A percentile compares a stretch with the other conserved stretches of the same genome.
Evolutionary conservation across 2,888 invertebrate genomes (phyloP).

Genomic region (Noctua janthina): DNA sequence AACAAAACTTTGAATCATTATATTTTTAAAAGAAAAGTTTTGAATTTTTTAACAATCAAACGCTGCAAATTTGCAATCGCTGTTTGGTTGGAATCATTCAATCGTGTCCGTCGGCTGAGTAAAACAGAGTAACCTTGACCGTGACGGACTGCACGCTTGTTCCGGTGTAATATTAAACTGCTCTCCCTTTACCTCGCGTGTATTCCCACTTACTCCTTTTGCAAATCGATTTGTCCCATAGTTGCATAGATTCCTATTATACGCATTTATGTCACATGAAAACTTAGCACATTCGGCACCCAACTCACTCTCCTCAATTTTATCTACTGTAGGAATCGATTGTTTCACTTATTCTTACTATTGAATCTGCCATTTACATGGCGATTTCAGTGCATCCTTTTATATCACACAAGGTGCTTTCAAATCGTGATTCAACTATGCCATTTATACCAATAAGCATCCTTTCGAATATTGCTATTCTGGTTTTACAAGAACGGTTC

Average conservation of each 20-base stretch:
- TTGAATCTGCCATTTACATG: constrained; percentile 2
- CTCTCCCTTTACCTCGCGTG: constrained; percentile 68
- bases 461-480: constrained; percentile 48
- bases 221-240: constrained; percentile 77
- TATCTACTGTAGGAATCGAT: constrained; percentile 10
- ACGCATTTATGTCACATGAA: constrained; percentile 32
- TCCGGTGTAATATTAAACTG: constrained; percentile 75
- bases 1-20: neutral
- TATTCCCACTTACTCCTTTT: constrained; percentile 70
- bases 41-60: constrained; percentile 38
- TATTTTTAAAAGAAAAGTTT: constrained; percentile 10
- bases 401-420: constrained; percentile 21
- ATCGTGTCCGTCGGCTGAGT: constrained; percentile 74
- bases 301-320: constrained; percentile 22
- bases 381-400: constrained; percentile 25
- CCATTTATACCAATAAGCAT: constrained; percentile 30
- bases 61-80: constrained; percentile 62
- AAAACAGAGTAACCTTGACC: constrained; percentile 84
- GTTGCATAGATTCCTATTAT: constrained; percentile 25
- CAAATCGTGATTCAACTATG: constrained; percentile 35
- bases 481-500: constrained; percentile 22
- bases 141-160: constrained; percentile 75
- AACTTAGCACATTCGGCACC: neutral
- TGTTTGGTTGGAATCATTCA: constrained; percentile 75
- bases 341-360: constrained; percentile 3